Evolutionary conservation across 2,888 invertebrate genomes (phyloP), one percentile per base, ranked within the genome.

Genomic region (Drosophila paucipuncta): DNA sequence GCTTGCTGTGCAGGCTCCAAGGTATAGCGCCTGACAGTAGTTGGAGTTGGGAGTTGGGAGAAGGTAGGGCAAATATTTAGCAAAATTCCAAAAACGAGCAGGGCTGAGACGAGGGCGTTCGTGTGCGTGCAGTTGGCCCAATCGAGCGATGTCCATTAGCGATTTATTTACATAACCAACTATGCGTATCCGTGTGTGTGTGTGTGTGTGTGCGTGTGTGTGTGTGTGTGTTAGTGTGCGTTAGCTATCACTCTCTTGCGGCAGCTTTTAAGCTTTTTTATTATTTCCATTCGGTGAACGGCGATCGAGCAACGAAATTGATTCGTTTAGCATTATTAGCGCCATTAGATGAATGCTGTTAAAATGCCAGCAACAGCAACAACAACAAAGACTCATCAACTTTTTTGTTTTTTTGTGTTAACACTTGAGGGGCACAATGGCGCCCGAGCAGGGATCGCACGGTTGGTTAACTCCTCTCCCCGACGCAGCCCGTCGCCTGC

Each of bases 71-170:
- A 47, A 47, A 47, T 9, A 47, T 47, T 47, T 47, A 47, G 47
- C 25, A 47, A 47, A 16, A 25, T 16, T 25, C 9, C 4, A 25
- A 16, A 25, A 53, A 47, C 13, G 11, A 33, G 53, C 10, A 61
- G 66, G 50, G 63, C 57, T 55, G 59, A 63, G 49, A 96, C 73
- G 33, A 82, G 80, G 61, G 96, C 92, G 96, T 86, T 85, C 65
- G 85, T 79, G 62, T 84, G 77, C 89, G 91, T 75, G 93, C 92
- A 87, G 92, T 77, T 82, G 60, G 76, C 33, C 64, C 79, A 76
- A 64, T 80, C 82, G 78, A 83, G 78, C 76, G 76, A 67, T 79
- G 80, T 82, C 74, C 87, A 90, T 81, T 90, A 84, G 77, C 80
- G 73, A 80, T 72, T 30, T 80, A 82, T 79, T 83, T 83, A 79